These are phyloP conservation scores for Rhyacophila evoluta DNA, from an alignment of 2,888 invertebrate genomes.

Conservation along the genomic window DNA sequence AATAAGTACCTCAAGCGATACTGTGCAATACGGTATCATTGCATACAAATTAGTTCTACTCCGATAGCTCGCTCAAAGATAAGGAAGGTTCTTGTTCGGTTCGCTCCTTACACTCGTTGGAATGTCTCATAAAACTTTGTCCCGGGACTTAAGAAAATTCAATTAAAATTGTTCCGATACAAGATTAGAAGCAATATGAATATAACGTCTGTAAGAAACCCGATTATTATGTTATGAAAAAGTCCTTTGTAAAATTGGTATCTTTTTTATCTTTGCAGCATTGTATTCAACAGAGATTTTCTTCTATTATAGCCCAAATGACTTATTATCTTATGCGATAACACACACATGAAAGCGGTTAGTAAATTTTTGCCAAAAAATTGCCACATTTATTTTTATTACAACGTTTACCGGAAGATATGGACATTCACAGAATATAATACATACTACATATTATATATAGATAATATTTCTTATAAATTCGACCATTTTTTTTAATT, in stretches of 20 bases:
- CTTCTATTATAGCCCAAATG: too few species aligned
- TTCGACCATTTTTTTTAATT: too few species aligned
- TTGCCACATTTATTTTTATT: too few species aligned
- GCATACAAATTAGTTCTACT: slow-evolving; percentile 6
- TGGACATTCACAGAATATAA: too few species aligned
- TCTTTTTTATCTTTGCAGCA: too few species aligned
- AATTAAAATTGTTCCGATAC: background rate
- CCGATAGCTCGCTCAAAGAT: background rate
- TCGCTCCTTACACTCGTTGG: background rate
- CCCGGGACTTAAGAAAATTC: background rate
- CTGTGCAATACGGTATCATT: background rate
- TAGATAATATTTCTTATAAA: too few species aligned
- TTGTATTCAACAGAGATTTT: too few species aligned
- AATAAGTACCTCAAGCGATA: background rate
- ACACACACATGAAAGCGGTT: too few species aligned
- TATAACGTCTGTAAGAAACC: background rate
- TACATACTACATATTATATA: too few species aligned
- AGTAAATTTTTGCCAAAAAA: background rate
- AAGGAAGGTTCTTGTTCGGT: background rate
- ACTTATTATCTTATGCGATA: too few species aligned
- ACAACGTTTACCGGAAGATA: too few species aligned
- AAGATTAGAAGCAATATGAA: slow-evolving; percentile 5
- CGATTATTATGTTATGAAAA: background rate
- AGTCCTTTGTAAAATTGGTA: too few species aligned
- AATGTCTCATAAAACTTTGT: slow-evolving; percentile 22